Evolutionary conservation across 2,797 vertebrate genomes (phyloP).

Genomic region (Austrolebias charrua): DNA sequence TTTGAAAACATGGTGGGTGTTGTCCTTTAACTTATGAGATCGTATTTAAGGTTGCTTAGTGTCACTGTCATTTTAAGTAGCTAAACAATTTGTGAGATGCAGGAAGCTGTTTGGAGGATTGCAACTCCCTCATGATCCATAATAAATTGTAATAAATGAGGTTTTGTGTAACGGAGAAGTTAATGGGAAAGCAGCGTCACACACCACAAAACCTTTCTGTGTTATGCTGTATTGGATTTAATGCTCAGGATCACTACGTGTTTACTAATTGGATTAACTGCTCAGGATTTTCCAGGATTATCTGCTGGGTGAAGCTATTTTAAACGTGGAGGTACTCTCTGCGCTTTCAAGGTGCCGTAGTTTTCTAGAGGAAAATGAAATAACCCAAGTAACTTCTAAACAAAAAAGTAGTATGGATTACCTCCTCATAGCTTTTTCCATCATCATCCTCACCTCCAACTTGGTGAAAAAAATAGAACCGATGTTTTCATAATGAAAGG

Average conservation of each 20-base stretch:
- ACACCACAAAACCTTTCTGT: conserved; percentile 12
- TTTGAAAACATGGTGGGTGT: no score
- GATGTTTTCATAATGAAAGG: background rate
- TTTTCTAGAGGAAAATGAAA: conserved; percentile 22
- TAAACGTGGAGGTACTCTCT: conserved; percentile 29
- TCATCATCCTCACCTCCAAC: no score
- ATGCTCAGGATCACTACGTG: conserved; percentile 46
- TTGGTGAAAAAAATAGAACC: background rate
- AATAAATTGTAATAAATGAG: background rate
- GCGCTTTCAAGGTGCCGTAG: conserved; percentile 35
- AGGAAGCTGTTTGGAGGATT: background rate
- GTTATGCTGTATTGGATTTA: conserved; percentile 48
- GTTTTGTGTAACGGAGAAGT: background rate
- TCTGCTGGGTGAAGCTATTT: conserved; percentile 52
- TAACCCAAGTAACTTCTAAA: background rate
- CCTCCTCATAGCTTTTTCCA: background rate
- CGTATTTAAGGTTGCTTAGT: background rate
- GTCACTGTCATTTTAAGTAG: background rate
- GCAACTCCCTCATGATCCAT: background rate
- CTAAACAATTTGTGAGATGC: background rate
- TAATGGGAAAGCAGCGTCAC: background rate
- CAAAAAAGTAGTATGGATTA: conserved; percentile 10
- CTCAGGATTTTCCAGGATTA: conserved; percentile 50
- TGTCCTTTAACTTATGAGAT: no score
- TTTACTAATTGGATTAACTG: conserved; percentile 68